These are phyloP conservation scores for Thumatha senex DNA, from an alignment of 2,888 invertebrate genomes.

Conservation along the genomic window DNA sequence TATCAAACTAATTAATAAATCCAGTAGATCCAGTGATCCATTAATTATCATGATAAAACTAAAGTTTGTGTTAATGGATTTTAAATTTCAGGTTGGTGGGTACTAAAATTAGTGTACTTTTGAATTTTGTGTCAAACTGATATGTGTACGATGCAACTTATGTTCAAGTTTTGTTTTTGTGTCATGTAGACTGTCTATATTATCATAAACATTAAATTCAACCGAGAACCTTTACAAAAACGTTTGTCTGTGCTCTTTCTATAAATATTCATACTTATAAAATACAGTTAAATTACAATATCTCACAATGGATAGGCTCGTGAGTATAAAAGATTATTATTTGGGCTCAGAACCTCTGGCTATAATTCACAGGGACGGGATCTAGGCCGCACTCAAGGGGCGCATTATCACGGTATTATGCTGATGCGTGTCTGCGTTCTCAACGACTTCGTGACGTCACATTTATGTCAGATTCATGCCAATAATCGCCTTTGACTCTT, in stretches of 20 bases:
- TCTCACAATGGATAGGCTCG: constrained; percentile 54
- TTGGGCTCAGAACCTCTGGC: constrained; percentile 58
- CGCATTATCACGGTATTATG: constrained; percentile 78
- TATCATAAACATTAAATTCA: neutral
- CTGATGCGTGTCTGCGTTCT: constrained; percentile 67
- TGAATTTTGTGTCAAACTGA: no score
- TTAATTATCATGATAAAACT: no score
- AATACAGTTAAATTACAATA: constrained; percentile 45
- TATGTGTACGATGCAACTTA: no score
- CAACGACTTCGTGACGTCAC: constrained; percentile 53
- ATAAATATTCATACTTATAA: constrained; percentile 31
- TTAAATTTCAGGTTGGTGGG: neutral
- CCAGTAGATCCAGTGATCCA: no score
- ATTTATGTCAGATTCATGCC: constrained; percentile 47
- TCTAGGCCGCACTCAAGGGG: constrained; percentile 68
- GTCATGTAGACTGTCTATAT: no score
- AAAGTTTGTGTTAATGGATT: constrained; percentile 1
- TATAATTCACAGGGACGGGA: constrained; percentile 74
- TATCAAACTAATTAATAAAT: no score
- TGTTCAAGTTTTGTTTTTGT: no score
- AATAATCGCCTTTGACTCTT: constrained; percentile 27
- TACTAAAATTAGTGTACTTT: no score
- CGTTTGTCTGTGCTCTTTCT: constrained; percentile 19
- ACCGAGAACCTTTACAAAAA: constrained; percentile 3
- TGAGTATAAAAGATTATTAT: constrained; percentile 63